Base-by-base conservation (phyloP, 2,888 invertebrate species). In the Marasmarcha lunaedactyla region DNA sequence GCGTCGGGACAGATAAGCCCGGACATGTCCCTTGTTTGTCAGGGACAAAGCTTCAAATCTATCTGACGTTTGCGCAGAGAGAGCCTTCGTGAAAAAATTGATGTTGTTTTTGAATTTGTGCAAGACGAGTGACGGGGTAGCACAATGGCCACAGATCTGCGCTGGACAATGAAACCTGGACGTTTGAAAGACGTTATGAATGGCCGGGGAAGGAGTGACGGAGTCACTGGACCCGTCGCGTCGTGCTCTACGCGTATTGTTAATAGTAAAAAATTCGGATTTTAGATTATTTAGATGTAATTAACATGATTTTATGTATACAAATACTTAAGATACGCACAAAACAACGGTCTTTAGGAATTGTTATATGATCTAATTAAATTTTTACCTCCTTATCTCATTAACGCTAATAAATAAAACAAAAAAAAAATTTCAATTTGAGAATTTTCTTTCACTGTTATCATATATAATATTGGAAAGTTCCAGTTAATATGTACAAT, bases 51-150 rank as follows among this genome's bases (percentile, higher is more conserved):
- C 65, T 64, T 64, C 64, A 66, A 71, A 73, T 67, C 70, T 78
- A 79, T 79, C 79, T 71, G 58, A 65, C 57, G 76, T 81, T 79
- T 79, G 74, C 68, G 64, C 68, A 78, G 79, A 72, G 53, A 60
- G 81, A 79, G 78, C 72, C 55, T 52, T 68, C 14, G 34, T 12
- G 2, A 12, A 4, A 5, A 67, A 52, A 56, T 65, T 63, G 63
- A 72, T 79, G 77, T 81, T 81, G 72, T 81, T 81, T 79, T 81
- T 71, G 72, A 78, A 76, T 81, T 83, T 83, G 83, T 83, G 83
- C 83, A 83, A 83, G 76, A 66, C 71, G 66, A 76, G 71, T 79
- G 81, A 81, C 81, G 58, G 60, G 54, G 62, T 53, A 53, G 50
- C 53, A 78, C 76, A 78, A 79, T 63, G 70, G 78, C 69, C 76